Evolutionary conservation across 2,113 vertebrate genomes (phyloP), one percentile per base, ranked within the genome.

Genomic region (Hippopotamus amphibius): DNA sequence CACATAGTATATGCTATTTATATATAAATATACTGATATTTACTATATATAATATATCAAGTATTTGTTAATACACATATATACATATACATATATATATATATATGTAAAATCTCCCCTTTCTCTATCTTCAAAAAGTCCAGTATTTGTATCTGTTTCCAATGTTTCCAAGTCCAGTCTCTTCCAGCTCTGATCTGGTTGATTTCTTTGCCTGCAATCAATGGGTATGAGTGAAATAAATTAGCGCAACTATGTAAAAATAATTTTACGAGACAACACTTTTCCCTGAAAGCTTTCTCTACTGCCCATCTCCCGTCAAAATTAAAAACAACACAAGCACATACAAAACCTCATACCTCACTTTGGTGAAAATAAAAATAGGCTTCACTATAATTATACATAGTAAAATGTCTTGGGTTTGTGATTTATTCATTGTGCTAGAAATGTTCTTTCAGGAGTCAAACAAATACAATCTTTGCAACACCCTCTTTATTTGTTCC

Each of bases 361-460:
- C 24, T 72, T 61, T 74, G 21, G 19, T 72, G 84, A 95, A 97
- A 90, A 85, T 30, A 81, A 28, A 94, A 92, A 91, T 50, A 76
- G 30, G 33, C 24, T 81, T 90, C 76, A 48, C 22, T 37, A 22
- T 81, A n/a, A 76, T 81, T 7, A 69, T 48, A 28, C 7, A 12
- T 3, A 85, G 82, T 37, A 83, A 41, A 26, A 55, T 85, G 76
- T 88, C 30, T 80, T 81, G 7, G 26, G n/a, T 37, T 80, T 93
- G 69, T 22, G 43, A 57, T 41, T 94, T 65, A 87, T 41, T 87
- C 53, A 68, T 82, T 86, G 65, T 28, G 16, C 33, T 88, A 87
- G 37, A 95, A 94, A 50, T 74, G 15, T 71, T 94, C 15, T 90
- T 77, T 69, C 57, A 88, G 80, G 68, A 80, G 41, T 79, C 43